These are phyloP conservation scores for Halictus ligatus DNA, from an alignment of 2,888 invertebrate species.

Conservation along the genomic window DNA sequence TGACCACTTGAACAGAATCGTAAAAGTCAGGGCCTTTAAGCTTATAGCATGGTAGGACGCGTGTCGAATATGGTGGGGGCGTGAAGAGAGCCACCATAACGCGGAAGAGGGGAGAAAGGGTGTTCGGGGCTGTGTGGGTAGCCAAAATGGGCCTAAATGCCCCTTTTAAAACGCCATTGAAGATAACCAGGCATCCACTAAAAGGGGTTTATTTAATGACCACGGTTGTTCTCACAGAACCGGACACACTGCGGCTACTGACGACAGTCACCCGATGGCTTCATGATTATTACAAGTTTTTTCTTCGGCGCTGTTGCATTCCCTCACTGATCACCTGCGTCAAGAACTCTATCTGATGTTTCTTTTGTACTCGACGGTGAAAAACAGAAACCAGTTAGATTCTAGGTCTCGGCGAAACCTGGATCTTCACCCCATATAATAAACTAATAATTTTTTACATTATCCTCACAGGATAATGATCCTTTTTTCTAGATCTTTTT, in stretches of 20 bases:
- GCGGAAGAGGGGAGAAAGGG: constrained; percentile 63
- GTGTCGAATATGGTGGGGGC: constrained; percentile 83
- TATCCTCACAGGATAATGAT: not conserved
- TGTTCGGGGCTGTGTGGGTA: constrained; percentile 73
- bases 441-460: not conserved
- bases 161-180: constrained; percentile 78
- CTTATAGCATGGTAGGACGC: constrained; percentile 82
- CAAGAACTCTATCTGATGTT: not conserved
- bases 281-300: constrained; percentile 67
- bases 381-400: not conserved
- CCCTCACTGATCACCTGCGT: not conserved
- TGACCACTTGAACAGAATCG: constrained; percentile 86
- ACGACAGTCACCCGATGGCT: constrained; percentile 72
- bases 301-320: not conserved
- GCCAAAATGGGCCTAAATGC: constrained; percentile 82
- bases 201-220: constrained; percentile 78
- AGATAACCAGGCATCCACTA: constrained; percentile 75
- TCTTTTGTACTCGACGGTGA: too few species aligned
- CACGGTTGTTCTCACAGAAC: constrained; percentile 63
- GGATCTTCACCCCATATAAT: not conserved
- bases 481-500: constrained; percentile 6
- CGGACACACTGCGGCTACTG: constrained; percentile 65
- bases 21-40: constrained; percentile 86
- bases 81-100: constrained; percentile 73
- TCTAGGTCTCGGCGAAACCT: not conserved